A percentile compares a stretch with the other conserved stretches of the same genome.
phyloP scores from a whole-genome alignment of 2,113 vertebrate genomes.

The Spizaetus ornatus region DNA sequence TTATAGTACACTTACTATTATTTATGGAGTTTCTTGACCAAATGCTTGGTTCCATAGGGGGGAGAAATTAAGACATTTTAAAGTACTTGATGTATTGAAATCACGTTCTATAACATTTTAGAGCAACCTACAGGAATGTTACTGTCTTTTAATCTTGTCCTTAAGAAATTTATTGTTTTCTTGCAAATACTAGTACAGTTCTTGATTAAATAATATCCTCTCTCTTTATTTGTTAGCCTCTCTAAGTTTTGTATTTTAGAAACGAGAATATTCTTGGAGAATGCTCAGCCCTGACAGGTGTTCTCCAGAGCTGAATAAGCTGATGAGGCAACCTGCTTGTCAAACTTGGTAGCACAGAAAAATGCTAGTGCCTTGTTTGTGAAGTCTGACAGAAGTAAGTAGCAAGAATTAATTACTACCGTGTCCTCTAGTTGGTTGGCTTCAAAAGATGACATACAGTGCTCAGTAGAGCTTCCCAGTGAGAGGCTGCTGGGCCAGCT shows the following conservation, averaged over 20 bases:
- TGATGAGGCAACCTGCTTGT: constrained; percentile 52
- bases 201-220: not conserved
- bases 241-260: not conserved
- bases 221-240: not conserved
- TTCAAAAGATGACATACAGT: constrained; percentile 44
- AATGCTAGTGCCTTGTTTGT: constrained; percentile 71
- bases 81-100: not conserved
- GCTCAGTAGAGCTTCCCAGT: constrained; percentile 41
- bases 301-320: constrained; percentile 22
- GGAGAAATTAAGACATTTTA: not conserved
- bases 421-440: constrained; percentile 67
- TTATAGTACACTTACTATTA: not conserved
- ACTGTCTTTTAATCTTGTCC: not conserved
- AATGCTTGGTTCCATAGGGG: not conserved
- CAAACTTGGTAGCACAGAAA: constrained; percentile 66
- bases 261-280: not conserved
- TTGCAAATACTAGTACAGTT: not conserved
- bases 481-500: constrained; percentile 72
- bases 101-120: not conserved
- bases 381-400: constrained; percentile 68
- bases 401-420: constrained; percentile 68
- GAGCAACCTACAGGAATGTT: not conserved
- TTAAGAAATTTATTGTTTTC: not conserved
- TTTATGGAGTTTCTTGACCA: not conserved
- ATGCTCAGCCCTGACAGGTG: constrained; percentile 47